Base-by-base conservation (phyloP, 1,140 invertebrate genomes). In the Asobara japonica region DNA sequence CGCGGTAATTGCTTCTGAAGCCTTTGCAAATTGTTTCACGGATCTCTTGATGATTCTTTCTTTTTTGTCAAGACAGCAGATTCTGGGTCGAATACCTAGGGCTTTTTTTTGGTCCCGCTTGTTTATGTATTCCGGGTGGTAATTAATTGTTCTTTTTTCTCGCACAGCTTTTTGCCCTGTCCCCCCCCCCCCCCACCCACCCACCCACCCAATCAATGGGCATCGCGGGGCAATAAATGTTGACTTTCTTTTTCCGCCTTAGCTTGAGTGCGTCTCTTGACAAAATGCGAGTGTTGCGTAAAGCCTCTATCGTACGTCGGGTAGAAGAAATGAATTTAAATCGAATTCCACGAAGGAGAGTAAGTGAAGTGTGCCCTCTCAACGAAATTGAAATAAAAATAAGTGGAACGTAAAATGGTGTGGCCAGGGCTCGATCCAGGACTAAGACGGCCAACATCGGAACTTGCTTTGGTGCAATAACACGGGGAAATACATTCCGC, bases 321-420 rank as follows among this genome's bases (percentile, higher is more conserved):
- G 41, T 3, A 16, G 51, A 56, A 22, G 51, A 56, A 56, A 56
- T 56, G 51, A 56, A 56, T 56, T 56, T 56, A 56, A 56, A 56
- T 56, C 51, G 51, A 56, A 56, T 56, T 56, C 51, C 51, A 56
- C 51, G 51, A 56, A 56, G n/a, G 51, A 56, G 51, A 56, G 51
- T 56, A 25, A 56, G 18, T 25, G 51, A 56, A 56, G 51, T 56
- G 45, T 51, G 41, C 41, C 51, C 20, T 10, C n/a, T n/a, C n/a
- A 18, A 56, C 11, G 51, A 25, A 56, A 56, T 56, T 56, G 18
- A 56, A 56, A 56, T 25, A 25, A 56, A 56, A 56, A 56, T 6
- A 56, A 56, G 11, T 10, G 13, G 51, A 27, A 56, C 2, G 51
- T 10, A 22, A 56, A 56, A 56, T 56, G n/a, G 4, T 56, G 13